These are phyloP conservation scores for Odontocerum albicorne DNA, from an alignment of 2,888 invertebrate species.

Conservation along the genomic window DNA sequence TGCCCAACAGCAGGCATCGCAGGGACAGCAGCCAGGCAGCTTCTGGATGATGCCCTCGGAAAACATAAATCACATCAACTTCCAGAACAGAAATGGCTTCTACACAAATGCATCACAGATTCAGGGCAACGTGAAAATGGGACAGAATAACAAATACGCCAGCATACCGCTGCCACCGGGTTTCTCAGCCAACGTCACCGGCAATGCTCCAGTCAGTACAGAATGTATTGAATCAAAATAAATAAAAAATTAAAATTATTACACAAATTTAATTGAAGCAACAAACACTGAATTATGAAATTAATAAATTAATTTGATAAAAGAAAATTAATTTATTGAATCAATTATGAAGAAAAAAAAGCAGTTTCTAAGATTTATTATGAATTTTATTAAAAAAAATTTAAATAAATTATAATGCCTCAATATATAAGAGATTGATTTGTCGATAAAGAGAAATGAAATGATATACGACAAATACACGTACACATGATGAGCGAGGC, in stretches of 20 bases:
- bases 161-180: slow-evolving; percentile 52
- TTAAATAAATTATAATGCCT: not conserved
- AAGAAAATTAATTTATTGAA: not conserved
- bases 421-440: not conserved
- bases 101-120: slow-evolving; percentile 27
- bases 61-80: slow-evolving; percentile 18
- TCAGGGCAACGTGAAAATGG: slow-evolving; percentile 31
- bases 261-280: not conserved
- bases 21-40: slow-evolving; percentile 7
- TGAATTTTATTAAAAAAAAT: slow-evolving; percentile 3
- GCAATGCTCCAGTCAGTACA: slow-evolving; percentile 47
- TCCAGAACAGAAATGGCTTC: slow-evolving; percentile 32
- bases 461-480: no score
- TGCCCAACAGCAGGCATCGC: slow-evolving; percentile 33
- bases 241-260: slow-evolving; percentile 26
- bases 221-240: slow-evolving; percentile 60
- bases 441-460: slow-evolving; percentile 4
- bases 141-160: slow-evolving; percentile 23
- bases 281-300: not conserved
- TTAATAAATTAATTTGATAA: not conserved
- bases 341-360: not conserved
- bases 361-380: not conserved
- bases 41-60: slow-evolving; percentile 23
- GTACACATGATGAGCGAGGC: no score
- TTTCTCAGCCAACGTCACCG: slow-evolving; percentile 48